These are phyloP conservation scores for Poecilia wingei DNA, from an alignment of 2,797 vertebrate species.

Conservation along the genomic window DNA sequence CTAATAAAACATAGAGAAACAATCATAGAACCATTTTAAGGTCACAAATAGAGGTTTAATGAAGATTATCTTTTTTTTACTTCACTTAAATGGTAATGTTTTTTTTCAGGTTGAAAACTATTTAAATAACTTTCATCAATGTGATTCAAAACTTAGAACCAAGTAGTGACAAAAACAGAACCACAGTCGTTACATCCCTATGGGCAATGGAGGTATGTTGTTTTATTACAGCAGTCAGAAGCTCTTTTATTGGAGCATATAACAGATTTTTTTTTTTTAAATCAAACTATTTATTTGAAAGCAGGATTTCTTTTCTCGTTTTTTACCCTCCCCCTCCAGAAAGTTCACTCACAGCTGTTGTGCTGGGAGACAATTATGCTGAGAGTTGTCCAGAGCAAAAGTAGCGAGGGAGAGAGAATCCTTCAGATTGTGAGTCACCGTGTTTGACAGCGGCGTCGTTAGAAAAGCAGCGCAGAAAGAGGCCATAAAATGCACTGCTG, in stretches of 20 bases:
- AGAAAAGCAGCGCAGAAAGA: constrained; percentile 19
- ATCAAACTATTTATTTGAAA: constrained; percentile 19
- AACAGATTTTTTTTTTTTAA: background rate
- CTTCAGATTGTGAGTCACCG: constrained; percentile 22
- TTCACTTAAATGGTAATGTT: background rate
- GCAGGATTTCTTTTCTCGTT: background rate
- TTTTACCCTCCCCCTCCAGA: background rate
- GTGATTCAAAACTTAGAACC: background rate
- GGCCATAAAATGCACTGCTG: constrained; percentile 30
- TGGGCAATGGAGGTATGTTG: background rate
- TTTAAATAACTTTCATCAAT: background rate
- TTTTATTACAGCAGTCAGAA: background rate
- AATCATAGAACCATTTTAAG: no score
- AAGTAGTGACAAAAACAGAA: background rate
- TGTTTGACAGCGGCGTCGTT: constrained; percentile 42
- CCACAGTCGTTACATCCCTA: background rate
- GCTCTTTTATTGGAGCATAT: background rate
- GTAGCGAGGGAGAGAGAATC: constrained; percentile 3
- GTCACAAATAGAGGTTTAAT: background rate
- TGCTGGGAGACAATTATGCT: background rate
- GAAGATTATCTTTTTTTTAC: background rate
- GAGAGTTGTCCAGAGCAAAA: constrained; percentile 11
- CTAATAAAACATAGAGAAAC: background rate
- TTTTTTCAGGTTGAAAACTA: background rate
- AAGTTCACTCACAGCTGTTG: constrained; percentile 13